Conservation (phyloP, 2,888 invertebrate species). For the Sarcophaga rosellei region DNA sequence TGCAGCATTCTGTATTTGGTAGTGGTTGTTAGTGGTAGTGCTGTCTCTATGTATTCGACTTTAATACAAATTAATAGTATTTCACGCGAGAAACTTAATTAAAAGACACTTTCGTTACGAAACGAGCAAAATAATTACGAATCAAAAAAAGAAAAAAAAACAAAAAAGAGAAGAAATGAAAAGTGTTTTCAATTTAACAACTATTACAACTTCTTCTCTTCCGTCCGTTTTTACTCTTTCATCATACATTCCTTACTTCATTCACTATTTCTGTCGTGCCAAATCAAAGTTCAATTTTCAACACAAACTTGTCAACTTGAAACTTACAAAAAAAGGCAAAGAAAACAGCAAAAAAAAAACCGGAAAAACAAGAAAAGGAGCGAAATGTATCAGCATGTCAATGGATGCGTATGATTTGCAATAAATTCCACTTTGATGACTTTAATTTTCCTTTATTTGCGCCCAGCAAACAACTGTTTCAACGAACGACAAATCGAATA, state of each 20-base stretch:
- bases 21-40: too few species aligned
- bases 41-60: not conserved
- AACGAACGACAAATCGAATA: not conserved
- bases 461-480: slow-evolving; percentile 35
- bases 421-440: slow-evolving; percentile 66
- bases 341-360: not conserved
- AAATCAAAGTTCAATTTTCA: slow-evolving; percentile 3
- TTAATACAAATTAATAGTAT: not conserved
- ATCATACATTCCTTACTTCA: not conserved
- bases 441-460: slow-evolving; percentile 42
- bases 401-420: slow-evolving; percentile 66
- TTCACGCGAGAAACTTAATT: slow-evolving; percentile 1
- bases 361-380: slow-evolving; percentile 8
- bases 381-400: slow-evolving; percentile 29
- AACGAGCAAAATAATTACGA: slow-evolving; percentile 14
- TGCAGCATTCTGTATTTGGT: too few species aligned
- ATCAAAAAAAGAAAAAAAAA: not conserved
- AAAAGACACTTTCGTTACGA: not conserved
- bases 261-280: not conserved
- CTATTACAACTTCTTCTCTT: not conserved
- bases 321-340: not conserved
- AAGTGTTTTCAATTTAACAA: slow-evolving; percentile 40
- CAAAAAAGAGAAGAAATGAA: not conserved
- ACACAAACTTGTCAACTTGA: not conserved
- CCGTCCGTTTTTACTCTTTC: not conserved